A percentile compares a stretch with the other conserved stretches of the same genome.
phyloP scores from a whole-genome alignment of 2,888 invertebrate species.

The Drosophila austrosaltans region DNA sequence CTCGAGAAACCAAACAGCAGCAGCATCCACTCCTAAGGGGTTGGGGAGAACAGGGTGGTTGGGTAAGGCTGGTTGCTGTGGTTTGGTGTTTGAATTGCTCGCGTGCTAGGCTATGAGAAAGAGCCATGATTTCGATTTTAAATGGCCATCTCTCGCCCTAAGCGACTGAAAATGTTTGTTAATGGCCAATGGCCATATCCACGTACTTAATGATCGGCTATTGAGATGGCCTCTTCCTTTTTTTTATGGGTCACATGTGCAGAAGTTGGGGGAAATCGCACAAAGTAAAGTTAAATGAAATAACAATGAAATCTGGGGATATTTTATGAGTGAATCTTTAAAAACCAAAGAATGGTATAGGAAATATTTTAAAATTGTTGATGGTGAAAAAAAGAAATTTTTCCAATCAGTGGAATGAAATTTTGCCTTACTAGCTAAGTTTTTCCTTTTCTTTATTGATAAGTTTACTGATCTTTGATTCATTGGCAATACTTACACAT shows the following conservation, averaged over 20 bases:
- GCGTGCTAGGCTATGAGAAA: conserved; percentile 16
- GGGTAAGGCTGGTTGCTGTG: conserved; percentile 23
- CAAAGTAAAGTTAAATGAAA: background rate
- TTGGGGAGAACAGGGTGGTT: no score
- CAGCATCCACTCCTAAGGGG: background rate
- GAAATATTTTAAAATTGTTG: no score
- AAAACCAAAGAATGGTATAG: background rate
- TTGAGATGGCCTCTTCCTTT: background rate
- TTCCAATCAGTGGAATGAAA: no score
- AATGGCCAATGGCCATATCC: conserved; percentile 1
- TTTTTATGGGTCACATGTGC: background rate
- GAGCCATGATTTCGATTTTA: conserved; percentile 23
- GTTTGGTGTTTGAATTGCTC: conserved; percentile 17
- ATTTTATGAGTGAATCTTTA: background rate
- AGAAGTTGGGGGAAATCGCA: background rate
- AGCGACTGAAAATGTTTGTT: conserved; percentile 14
- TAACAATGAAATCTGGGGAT: background rate
- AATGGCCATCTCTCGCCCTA: conserved; percentile 9
- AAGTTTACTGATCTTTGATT: background rate
- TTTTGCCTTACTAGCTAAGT: no score
- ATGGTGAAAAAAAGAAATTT: no score
- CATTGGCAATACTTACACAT: conserved; percentile 90
- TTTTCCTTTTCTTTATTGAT: no score
- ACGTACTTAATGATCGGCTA: conserved; percentile 5
- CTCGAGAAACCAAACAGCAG: conserved; percentile 56